phyloP scores from a whole-genome alignment of 2,888 invertebrate species.

The Calliopum simillimum region DNA sequence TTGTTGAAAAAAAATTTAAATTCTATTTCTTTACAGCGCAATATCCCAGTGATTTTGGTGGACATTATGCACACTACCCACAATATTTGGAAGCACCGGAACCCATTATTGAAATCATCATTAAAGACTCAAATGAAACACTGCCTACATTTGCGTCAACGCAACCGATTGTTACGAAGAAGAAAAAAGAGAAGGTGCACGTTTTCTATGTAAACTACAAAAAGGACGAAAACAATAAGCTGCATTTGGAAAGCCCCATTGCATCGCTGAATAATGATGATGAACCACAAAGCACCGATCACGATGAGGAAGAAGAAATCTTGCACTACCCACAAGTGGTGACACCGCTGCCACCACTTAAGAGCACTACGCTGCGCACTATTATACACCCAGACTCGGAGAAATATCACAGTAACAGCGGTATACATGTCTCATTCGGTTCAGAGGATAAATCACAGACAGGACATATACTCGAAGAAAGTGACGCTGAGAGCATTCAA shows the following conservation, averaged over 20 bases:
- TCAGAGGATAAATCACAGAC: constrained; percentile 70
- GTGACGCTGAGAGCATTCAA: constrained; percentile 75
- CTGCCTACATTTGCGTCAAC: constrained; percentile 74
- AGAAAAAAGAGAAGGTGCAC: constrained; percentile 86
- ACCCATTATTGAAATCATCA: constrained; percentile 92
- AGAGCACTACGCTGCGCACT: constrained; percentile 83
- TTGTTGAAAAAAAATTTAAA: background rate
- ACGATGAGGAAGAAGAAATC: constrained; percentile 71
- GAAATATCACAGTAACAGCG: constrained; percentile 82
- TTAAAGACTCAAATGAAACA: constrained; percentile 88
- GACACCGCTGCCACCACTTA: constrained; percentile 70
- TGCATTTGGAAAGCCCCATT: constrained; percentile 84
- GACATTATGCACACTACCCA: constrained; percentile 64
- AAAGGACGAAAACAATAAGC: constrained; percentile 81
- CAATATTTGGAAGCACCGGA: constrained; percentile 83
- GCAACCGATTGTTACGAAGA: constrained; percentile 66
- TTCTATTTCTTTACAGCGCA: constrained; percentile 50
- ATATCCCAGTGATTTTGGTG: constrained; percentile 51
- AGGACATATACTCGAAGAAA: constrained; percentile 68
- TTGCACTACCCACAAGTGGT: constrained; percentile 68
- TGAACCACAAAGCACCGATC: constrained; percentile 73
- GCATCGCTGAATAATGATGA: constrained; percentile 80
- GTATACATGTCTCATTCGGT: constrained; percentile 86
- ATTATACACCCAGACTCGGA: constrained; percentile 90
- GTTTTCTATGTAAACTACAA: constrained; percentile 93